A percentile compares a stretch with the other conserved stretches of the same genome.
These are phyloP conservation scores for Peromyscus maniculatus DNA, from an alignment of 2,113 vertebrate genomes.

Conservation along the genomic window DNA sequence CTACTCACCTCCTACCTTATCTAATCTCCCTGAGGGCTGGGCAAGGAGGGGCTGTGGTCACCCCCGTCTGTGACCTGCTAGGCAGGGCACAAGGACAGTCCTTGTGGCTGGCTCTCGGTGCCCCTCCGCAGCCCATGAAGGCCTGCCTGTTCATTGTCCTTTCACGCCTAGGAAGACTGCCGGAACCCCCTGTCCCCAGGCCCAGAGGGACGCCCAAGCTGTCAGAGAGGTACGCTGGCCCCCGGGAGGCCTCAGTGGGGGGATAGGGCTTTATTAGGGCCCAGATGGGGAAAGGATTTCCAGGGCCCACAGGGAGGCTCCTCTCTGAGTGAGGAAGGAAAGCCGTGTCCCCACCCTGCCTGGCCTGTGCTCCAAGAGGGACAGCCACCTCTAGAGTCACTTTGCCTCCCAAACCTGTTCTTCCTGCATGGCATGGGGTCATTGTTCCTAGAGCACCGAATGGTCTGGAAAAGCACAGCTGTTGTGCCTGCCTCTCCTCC, in stretches of 20 bases:
- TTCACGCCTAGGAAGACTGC: conserved; percentile 84
- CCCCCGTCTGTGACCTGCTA: background rate
- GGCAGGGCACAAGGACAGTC: background rate
- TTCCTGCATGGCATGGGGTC: background rate
- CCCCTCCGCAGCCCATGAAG: conserved; percentile 58
- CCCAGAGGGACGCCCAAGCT: conserved; percentile 88
- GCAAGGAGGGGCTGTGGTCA: background rate
- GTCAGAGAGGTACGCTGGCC: conserved; percentile 86
- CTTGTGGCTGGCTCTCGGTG: background rate
- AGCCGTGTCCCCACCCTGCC: background rate
- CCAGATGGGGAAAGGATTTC: background rate
- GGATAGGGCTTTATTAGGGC: background rate
- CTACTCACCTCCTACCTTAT: conserved; percentile 5
- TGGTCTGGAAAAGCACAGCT: background rate
- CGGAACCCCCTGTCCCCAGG: conserved; percentile 88
- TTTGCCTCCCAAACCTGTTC: background rate
- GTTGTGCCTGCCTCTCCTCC: background rate
- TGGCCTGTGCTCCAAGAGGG: background rate
- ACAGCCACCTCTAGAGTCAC: background rate
- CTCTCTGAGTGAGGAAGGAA: background rate
- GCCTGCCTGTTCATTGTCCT: conserved; percentile 64
- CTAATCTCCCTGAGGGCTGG: conserved; percentile 34
- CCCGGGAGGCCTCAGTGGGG: background rate
- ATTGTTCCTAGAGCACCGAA: background rate
- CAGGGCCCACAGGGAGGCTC: background rate